Evolutionary conservation across 2,888 invertebrate species (phyloP), one percentile per base, ranked within the genome.

Genomic region (Pedicia rivosa): DNA sequence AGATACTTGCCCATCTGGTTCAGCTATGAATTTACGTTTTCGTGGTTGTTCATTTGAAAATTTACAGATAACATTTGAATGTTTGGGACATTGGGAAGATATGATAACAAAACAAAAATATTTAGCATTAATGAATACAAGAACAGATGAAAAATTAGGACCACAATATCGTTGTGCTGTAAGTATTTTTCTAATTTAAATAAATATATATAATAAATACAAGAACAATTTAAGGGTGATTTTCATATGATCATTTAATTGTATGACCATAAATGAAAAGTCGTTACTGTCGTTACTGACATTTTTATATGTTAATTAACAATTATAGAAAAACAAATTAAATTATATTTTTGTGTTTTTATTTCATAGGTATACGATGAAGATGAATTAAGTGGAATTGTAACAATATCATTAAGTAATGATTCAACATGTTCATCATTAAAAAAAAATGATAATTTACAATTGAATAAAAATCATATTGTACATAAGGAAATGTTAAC

Each of bases 71-170:
- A 66, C 63, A 38, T 71, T 72, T 47, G 67, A 72, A 45, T 76
- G 76, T 50, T 54, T 76, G 43, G 76, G 72, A 17, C 67, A 68
- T 47, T 76, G 76, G 76, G 59, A 63, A 40, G 69, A 68, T 9
- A 62, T 5, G 61, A 64, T 42, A 64, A 66, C 15, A 65, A 72
- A n/a, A n/a, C n/a, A n/a, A 45, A 62, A 63, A 22, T 74, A 67
- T 51, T 52, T 75, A 39, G 68, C 71, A 7, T 60, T 74, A 40
- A 55, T 65, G 39, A 70, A 72, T 47, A 66, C 63, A 25, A 53
- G 63, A 40, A 35, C 35, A 12, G 19, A 29, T 5, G 59, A 59
- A 15, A 50, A 58, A 31, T 53, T 56, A 35, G 60, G 62, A 43
- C 67, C 70, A 7, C 64, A 65, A 45, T 73, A 71, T 52, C 62